Conservation (phyloP, 1,140 invertebrate species). For the Pinna nobilis region DNA sequence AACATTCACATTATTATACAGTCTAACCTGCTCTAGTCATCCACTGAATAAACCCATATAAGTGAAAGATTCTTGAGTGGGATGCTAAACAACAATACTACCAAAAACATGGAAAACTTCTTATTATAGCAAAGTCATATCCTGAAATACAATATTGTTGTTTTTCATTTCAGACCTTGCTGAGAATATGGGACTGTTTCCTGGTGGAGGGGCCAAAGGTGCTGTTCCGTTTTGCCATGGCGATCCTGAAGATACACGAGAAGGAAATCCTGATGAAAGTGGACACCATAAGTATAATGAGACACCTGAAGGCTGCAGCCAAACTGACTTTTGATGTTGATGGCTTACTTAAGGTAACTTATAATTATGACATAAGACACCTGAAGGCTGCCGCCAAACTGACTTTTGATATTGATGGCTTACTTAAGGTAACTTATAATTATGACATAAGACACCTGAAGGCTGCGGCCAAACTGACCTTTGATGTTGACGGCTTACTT, state of each 20-base stretch:
- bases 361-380: background rate
- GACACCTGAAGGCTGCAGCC: slow-evolving; percentile 76
- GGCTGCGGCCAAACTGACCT: slow-evolving; percentile 75
- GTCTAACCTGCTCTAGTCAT: too few relatives aligned
- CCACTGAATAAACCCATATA: too few relatives aligned
- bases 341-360: slow-evolving; percentile 74
- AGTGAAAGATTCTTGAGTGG: too few relatives aligned
- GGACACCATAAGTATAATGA: slow-evolving; percentile 77
- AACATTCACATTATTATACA: too few relatives aligned
- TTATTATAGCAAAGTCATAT: too few relatives aligned
- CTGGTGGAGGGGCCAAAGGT: slow-evolving; percentile 74
- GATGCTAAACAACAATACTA: too few relatives aligned
- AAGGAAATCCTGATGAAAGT: slow-evolving; percentile 72
- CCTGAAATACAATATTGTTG: too few relatives aligned
- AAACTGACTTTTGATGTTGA: slow-evolving; percentile 77
- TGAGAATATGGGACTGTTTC: slow-evolving; percentile 76
- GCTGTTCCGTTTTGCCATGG: slow-evolving; percentile 73
- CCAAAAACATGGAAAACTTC: too few relatives aligned
- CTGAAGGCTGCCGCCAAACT: slow-evolving; percentile 69
- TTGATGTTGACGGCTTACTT: slow-evolving; percentile 77
- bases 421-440: slow-evolving; percentile 76
- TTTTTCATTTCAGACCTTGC: slow-evolving; percentile 74
- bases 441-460: slow-evolving; percentile 78
- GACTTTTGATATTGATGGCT: slow-evolving; percentile 76
- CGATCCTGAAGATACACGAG: slow-evolving; percentile 73